These are phyloP conservation scores for Riparia riparia DNA, from an alignment of 2,113 vertebrate species.

Conservation along the genomic window DNA sequence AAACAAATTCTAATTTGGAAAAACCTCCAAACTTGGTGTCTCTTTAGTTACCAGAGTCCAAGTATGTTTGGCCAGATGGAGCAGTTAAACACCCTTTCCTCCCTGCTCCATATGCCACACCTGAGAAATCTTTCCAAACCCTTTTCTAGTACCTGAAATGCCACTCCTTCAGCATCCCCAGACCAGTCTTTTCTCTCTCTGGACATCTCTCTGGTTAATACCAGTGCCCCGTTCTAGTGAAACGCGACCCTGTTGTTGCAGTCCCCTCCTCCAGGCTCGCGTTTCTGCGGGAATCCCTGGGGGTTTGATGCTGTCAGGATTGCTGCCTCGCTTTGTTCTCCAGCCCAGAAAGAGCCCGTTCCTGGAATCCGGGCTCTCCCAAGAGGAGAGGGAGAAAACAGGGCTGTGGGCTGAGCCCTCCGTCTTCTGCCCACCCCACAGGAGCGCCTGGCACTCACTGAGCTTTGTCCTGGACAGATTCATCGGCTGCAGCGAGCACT, in stretches of 20 bases:
- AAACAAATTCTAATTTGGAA: neutral
- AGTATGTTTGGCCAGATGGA: accelerated
- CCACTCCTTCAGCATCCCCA: neutral
- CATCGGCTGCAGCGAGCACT: neutral
- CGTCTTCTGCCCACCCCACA: neutral
- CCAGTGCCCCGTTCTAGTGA: accelerated
- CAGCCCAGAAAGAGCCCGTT: neutral
- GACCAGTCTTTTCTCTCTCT: neutral
- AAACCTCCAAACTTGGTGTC: neutral
- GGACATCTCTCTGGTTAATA: neutral
- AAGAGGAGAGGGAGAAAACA: neutral
- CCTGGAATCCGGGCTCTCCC: neutral
- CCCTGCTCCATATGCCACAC: too few species aligned
- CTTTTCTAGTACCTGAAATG: neutral
- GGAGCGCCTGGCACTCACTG: neutral
- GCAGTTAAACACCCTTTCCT: neutral
- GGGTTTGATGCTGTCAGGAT: neutral
- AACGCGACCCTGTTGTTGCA: neutral
- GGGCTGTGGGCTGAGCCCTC: neutral
- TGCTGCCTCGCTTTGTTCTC: neutral
- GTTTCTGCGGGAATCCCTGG: neutral
- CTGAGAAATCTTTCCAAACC: neutral
- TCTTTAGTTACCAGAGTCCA: neutral
- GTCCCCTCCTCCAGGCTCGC: neutral
- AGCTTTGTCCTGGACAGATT: neutral